Evolutionary conservation across 2,888 invertebrate species (phyloP), one percentile per base, ranked within the genome.

Genomic region (Drosophila engyochracea): DNA sequence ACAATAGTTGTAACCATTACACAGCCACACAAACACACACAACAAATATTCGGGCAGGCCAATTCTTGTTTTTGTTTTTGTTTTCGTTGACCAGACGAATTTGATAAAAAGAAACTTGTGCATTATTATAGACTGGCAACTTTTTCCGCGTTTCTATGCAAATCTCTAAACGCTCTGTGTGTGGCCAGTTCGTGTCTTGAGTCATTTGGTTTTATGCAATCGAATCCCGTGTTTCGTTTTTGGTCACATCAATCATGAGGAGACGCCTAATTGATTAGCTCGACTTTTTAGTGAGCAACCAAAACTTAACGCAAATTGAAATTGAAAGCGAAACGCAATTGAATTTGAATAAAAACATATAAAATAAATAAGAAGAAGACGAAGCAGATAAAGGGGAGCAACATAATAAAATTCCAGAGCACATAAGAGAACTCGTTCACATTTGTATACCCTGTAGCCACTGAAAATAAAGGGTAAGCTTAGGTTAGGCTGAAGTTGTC

Each of bases 171-270:
- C 6, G 22, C 66, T 64, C 74, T 76, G 85, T 88, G 88, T 84
- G 81, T 82, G 85, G 88, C 85, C 69, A 86, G 85, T 85, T 89
- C 80, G 85, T 88, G 90, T 71, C 88, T 83, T 89, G 79, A 86
- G 88, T 90, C 85, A 87, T 74, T 86, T 68, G 81, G 59, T 74
- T 74, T 81, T 80, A 66, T 67, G 70, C 70, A 70, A 62, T 54
- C 41, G 49, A 70, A 65, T 70, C 53, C 67, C 62, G 62, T 62
- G 53, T 61, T 16, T 64, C n/a, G 19, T 49, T 67, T 30, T 39
- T 37, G 25, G 30, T 52, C 73, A 79, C 57, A 83, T 85, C 89
- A 76, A 86, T 89, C 88, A 80, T 69, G 69, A 70, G 60, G 70
- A 64, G 73, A 70, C 80, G 68, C 53, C 78, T 80, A 86, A 86